Conservation (phyloP, 35 echinoderm and acorn worm species). For the Stichopus chloronotus region DNA sequence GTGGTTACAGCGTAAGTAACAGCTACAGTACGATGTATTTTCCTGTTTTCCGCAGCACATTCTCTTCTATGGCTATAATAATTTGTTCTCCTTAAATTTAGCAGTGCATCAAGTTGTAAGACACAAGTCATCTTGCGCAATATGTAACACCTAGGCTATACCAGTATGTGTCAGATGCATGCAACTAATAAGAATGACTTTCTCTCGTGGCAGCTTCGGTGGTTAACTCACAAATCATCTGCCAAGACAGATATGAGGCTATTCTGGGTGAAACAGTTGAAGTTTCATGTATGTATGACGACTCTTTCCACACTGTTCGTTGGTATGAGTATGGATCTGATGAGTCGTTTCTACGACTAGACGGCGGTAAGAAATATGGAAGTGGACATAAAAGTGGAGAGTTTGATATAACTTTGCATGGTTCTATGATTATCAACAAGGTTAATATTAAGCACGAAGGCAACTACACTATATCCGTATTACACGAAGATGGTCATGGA, state of each 20-base stretch:
- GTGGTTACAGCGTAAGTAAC: too few species aligned
- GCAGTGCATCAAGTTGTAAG: too few species aligned
- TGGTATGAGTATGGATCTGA: not conserved
- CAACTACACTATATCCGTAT: not conserved
- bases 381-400: not conserved
- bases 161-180: too few species aligned
- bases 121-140: too few species aligned
- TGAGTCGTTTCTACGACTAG: constrained; percentile 24
- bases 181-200: not conserved
- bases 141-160: too few species aligned
- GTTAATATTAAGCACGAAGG: constrained; percentile 15
- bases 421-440: constrained; percentile 9
- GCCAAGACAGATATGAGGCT: not conserved
- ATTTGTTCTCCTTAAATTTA: too few species aligned
- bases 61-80: too few species aligned
- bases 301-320: not conserved
- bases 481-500: not conserved
- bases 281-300: not conserved
- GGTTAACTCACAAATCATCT: not conserved
- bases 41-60: too few species aligned
- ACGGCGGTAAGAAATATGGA: constrained; percentile 1
- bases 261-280: not conserved
- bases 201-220: not conserved
- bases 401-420: constrained; percentile 3
- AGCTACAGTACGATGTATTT: too few species aligned